Evolutionary conservation across 2,888 invertebrate species (phyloP), one percentile per base, ranked within the genome.

Genomic region (Hylaea fasciaria): DNA sequence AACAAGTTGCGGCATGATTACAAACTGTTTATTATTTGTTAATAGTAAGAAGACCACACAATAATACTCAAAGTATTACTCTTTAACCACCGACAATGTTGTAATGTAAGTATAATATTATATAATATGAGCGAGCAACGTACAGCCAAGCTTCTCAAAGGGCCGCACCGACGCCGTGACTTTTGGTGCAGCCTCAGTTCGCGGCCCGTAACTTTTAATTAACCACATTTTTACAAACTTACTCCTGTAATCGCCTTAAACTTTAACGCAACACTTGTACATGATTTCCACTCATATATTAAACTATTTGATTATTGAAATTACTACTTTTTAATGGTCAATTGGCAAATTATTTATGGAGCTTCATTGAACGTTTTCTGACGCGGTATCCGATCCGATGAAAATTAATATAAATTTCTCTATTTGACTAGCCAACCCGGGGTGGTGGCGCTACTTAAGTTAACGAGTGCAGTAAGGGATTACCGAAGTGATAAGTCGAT

Each of bases 151-250:
- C 59, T 68, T 57, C 58, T 51, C 56, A 62, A 69, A 67, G 61
- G 22, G 22, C 22, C 22, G 22, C 22, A 22, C 22, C 22, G 22
- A 2, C 5, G 59, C 32, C 55, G 61, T 62, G 68, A 66, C 62
- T 68, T 66, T 71, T 64, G 58, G 62, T 77, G 75, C 77, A 74
- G 70, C 66, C 69, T 61, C 73, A 65, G 70, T 66, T 70, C 70
- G 69, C 72, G 55, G 62, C 65, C 68, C 66, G 66, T 77, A 84
- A 85, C 83, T 86, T 87, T 86, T 87, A 86, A 85, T 85, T 85
- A 83, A 85, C 83, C 82, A 64, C 84, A 80, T 75, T 82, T 83
- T 79, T 78, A 77, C 72, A 77, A 81, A 82, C 79, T 81, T 79
- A 80, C 78, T 77, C 76, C 76, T 76, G 76, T 80, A 81, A 83